These are phyloP conservation scores for Lasioglossum morio DNA, from an alignment of 2,888 invertebrate genomes.

Conservation along the genomic window DNA sequence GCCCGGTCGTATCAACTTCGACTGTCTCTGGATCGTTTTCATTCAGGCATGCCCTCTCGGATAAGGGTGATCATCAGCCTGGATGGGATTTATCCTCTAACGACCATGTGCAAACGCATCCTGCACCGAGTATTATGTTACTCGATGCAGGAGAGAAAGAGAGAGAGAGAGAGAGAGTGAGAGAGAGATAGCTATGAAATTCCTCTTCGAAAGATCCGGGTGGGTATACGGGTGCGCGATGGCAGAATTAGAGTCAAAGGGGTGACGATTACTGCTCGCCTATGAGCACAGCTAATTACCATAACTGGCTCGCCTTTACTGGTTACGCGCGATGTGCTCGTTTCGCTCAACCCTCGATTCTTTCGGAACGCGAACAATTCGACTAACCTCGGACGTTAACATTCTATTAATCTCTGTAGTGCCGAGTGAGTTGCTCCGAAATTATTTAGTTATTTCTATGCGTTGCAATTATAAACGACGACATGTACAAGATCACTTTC, in stretches of 20 bases:
- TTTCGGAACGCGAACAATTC: not conserved
- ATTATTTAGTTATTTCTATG: not conserved
- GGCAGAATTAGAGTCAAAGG: not conserved
- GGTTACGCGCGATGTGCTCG: not conserved
- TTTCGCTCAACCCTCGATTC: slow-evolving; percentile 1
- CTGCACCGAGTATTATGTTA: slow-evolving; percentile 10
- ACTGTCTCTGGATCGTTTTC: slow-evolving; percentile 17
- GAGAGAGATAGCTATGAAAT: slow-evolving; percentile 1
- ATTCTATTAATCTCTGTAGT: not conserved
- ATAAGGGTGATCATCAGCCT: slow-evolving; percentile 7
- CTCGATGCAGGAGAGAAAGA: not conserved
- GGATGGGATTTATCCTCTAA: not conserved
- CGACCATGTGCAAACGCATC: not conserved
- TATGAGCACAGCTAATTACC: slow-evolving; percentile 8
- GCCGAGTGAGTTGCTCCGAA: not conserved
- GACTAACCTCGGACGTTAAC: not conserved
- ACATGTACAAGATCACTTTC: not conserved
- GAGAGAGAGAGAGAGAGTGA: not conserved
- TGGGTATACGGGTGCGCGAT: not conserved
- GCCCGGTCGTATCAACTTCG: slow-evolving; percentile 2
- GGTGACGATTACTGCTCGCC: not conserved
- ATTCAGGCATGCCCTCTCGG: not conserved
- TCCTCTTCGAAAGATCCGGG: slow-evolving; percentile 10
- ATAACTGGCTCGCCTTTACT: slow-evolving; percentile 25
- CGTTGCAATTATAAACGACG: not conserved